A percentile compares a stretch with the other conserved stretches of the same genome.
These are phyloP conservation scores for Atopsyche davidsoni DNA, from an alignment of 1,140 invertebrate species.

Conservation along the genomic window DNA sequence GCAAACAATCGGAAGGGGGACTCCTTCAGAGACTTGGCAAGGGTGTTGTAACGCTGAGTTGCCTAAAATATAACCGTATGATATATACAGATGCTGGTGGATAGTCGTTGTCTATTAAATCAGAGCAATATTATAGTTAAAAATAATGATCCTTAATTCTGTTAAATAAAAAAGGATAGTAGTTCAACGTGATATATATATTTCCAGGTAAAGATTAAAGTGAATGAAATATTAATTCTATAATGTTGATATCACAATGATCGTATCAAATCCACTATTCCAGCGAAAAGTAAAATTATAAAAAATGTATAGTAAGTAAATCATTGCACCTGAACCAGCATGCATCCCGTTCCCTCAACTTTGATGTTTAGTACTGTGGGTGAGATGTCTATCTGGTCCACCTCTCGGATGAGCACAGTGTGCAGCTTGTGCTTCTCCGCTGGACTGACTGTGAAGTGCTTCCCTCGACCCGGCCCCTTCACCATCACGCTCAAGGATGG, in stretches of 20 bases:
- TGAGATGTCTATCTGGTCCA: conserved; percentile 36
- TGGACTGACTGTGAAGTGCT: conserved; percentile 28
- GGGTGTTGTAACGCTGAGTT: conserved; percentile 50
- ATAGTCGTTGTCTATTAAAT: too few relatives aligned
- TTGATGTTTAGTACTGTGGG: conserved; percentile 44
- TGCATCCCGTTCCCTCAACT: conserved; percentile 52
- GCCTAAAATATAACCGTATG: conserved; percentile 37
- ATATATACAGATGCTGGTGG: too few relatives aligned
- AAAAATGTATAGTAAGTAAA: too few relatives aligned
- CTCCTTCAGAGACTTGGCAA: conserved; percentile 3
- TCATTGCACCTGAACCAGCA: conserved; percentile 53
- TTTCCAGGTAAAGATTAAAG: too few relatives aligned
- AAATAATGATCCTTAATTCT: too few relatives aligned
- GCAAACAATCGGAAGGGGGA: conserved; percentile 33
- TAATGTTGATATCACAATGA: too few relatives aligned
- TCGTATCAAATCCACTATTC: too few relatives aligned
- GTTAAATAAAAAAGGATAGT: too few relatives aligned
- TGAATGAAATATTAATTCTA: too few relatives aligned
- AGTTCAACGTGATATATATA: too few relatives aligned
- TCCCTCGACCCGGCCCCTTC: conserved; percentile 15
- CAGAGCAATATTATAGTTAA: too few relatives aligned
- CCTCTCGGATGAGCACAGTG: conserved; percentile 31
- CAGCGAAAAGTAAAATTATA: too few relatives aligned
- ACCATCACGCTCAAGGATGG: conserved; percentile 34
- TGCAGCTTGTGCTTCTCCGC: conserved; percentile 33